Evolutionary conservation across 2,113 vertebrate species (phyloP).

Genomic region (Coracopsis vasa): DNA sequence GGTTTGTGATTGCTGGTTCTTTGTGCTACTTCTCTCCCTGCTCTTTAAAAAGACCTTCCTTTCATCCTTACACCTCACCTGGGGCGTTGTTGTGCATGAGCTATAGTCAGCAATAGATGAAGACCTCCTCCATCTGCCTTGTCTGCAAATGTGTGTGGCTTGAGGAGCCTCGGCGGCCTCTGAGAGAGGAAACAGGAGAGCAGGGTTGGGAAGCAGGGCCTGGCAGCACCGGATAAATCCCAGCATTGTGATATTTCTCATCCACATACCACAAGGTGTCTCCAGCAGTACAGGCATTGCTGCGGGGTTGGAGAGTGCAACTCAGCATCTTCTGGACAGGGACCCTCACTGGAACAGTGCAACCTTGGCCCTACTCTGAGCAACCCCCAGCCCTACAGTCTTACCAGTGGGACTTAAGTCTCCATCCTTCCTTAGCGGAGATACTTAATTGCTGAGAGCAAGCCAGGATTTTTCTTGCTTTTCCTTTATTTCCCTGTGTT

Average conservation of each 20-base stretch:
- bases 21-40: not conserved
- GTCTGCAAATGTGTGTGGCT: not conserved
- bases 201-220: not conserved
- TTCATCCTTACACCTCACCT: not conserved
- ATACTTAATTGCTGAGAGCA: not conserved
- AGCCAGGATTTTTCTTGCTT: not conserved
- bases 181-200: not conserved
- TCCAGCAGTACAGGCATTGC: constrained; percentile 18
- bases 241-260: not conserved
- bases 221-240: not conserved
- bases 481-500: not conserved
- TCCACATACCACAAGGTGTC: constrained; percentile 51
- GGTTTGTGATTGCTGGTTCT: not conserved
- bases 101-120: not conserved
- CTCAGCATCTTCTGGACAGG: not conserved
- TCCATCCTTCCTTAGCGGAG: not conserved
- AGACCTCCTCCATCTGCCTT: not conserved
- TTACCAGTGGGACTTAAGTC: not conserved
- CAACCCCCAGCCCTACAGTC: not conserved
- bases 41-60: not conserved
- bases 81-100: not conserved
- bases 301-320: not conserved
- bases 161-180: not conserved
- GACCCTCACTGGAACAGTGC: not conserved
- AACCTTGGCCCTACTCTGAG: not conserved